Evolutionary conservation across 2,113 vertebrate genomes (phyloP).

Genomic region (Sinocyclocheilus rhinocerous): DNA sequence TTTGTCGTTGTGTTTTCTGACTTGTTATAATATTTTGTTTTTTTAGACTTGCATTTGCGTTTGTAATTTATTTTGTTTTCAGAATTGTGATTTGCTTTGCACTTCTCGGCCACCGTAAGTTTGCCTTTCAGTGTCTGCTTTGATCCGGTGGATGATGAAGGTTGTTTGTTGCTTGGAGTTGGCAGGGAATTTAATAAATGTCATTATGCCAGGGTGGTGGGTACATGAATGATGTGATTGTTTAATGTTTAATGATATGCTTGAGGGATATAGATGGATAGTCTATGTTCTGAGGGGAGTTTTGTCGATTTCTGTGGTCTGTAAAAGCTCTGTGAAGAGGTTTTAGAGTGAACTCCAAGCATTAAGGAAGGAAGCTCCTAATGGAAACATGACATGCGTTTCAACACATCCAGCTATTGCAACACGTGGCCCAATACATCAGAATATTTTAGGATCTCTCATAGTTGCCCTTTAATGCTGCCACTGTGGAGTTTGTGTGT

Average conservation of each 20-base stretch:
- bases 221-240: not conserved
- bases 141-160: constrained; percentile 11
- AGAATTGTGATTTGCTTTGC: too few relatives aligned
- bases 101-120: too few relatives aligned
- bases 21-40: too few relatives aligned
- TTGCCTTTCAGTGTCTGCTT: constrained; percentile 11
- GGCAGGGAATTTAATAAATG: constrained; percentile 14
- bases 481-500: constrained; percentile 18
- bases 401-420: constrained; percentile 16
- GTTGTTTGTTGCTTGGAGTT: not conserved
- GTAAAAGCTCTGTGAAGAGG: constrained; percentile 28
- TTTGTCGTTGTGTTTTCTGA: too few relatives aligned
- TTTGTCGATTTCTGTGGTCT: constrained; percentile 6
- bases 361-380: constrained; percentile 6
- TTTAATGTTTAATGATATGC: constrained; percentile 16
- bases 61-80: too few relatives aligned
- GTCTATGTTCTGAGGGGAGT: not conserved
- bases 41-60: too few relatives aligned
- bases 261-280: not conserved
- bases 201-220: not conserved
- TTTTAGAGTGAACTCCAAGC: not conserved
- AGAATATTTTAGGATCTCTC: constrained; percentile 57
- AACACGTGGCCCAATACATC: constrained; percentile 52
- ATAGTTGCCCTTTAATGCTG: constrained; percentile 53
- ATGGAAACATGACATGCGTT: constrained; percentile 34